Conservation (phyloP, 1,140 invertebrate species). For the Drosophila triauraria region DNA sequence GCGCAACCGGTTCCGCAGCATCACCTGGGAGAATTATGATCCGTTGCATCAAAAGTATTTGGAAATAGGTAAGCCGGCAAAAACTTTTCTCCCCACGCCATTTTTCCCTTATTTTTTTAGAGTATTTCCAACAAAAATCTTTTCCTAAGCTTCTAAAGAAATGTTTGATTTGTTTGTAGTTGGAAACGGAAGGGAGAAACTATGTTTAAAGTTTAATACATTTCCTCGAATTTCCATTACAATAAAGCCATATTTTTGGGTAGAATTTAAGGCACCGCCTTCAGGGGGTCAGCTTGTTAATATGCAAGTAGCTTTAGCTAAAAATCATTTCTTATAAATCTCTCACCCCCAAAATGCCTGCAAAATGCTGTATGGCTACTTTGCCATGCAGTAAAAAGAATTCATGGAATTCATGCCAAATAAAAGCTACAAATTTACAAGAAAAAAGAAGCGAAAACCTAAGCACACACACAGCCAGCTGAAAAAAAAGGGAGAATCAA, state of each 20-base stretch:
- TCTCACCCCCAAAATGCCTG: neutral
- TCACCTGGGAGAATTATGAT: slow-evolving; percentile 96
- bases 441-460: slow-evolving; percentile 19
- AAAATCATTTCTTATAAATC: slow-evolving; percentile 25
- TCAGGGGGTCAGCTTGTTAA: slow-evolving; percentile 19
- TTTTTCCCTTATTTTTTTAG: slow-evolving; percentile 7
- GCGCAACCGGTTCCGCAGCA: slow-evolving; percentile 92
- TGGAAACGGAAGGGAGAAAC: slow-evolving; percentile 1
- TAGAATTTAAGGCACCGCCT: neutral
- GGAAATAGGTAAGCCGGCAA: slow-evolving; percentile 92
- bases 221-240: slow-evolving; percentile 1
- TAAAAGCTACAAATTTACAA: slow-evolving; percentile 62
- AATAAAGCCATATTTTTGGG: slow-evolving; percentile 8
- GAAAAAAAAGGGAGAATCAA: slow-evolving; percentile 56
- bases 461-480: slow-evolving; percentile 27
- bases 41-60: slow-evolving; percentile 96
- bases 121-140: slow-evolving; percentile 18
- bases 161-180: slow-evolving; percentile 13
- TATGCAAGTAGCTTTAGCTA: slow-evolving; percentile 34
- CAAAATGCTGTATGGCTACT: slow-evolving; percentile 47
- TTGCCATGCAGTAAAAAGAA: slow-evolving; percentile 55
- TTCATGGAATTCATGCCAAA: slow-evolving; percentile 50
- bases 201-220: slow-evolving; percentile 19
- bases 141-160: slow-evolving; percentile 24
- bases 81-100: slow-evolving; percentile 3